Evolutionary conservation across 2,888 invertebrate genomes (phyloP).

Genomic region (Leptinotarsa rubiginosa): DNA sequence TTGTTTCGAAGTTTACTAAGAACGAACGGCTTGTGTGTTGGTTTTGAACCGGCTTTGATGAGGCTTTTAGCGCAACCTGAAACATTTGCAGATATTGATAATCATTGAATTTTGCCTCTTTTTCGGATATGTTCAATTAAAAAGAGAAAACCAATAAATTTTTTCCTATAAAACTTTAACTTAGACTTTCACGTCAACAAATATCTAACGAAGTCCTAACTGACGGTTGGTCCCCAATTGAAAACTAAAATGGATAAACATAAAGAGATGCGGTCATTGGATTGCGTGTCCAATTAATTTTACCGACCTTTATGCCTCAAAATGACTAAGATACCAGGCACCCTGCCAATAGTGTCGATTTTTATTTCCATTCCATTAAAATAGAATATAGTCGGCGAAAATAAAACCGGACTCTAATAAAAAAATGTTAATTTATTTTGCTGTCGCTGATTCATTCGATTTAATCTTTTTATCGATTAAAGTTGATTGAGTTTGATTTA

Average conservation of each 20-base stretch:
- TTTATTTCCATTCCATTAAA: constrained; percentile 27
- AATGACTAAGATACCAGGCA: constrained; percentile 29
- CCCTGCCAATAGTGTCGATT: constrained; percentile 24
- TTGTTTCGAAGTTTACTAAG: too few species aligned
- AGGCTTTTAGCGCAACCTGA: too few species aligned
- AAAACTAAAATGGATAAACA: neutral
- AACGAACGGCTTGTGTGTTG: too few species aligned
- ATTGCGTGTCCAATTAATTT: neutral
- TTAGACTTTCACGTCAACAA: neutral
- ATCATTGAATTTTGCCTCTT: too few species aligned
- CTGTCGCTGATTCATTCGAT: constrained; percentile 27
- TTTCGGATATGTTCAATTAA: too few species aligned
- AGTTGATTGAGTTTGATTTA: constrained; percentile 33
- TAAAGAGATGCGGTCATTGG: neutral
- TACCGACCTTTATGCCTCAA: neutral
- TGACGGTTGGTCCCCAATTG: neutral
- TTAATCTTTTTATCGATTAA: constrained; percentile 30
- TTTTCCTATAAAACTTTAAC: too few species aligned
- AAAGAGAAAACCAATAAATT: too few species aligned
- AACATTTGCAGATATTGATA: too few species aligned
- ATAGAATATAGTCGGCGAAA: constrained; percentile 21
- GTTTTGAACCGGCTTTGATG: too few species aligned
- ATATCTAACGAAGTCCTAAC: neutral
- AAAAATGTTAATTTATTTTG: constrained; percentile 31
- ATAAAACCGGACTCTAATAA: constrained; percentile 24